Conservation (phyloP, 2,888 invertebrate genomes). For the Cosmia pyralina region DNA sequence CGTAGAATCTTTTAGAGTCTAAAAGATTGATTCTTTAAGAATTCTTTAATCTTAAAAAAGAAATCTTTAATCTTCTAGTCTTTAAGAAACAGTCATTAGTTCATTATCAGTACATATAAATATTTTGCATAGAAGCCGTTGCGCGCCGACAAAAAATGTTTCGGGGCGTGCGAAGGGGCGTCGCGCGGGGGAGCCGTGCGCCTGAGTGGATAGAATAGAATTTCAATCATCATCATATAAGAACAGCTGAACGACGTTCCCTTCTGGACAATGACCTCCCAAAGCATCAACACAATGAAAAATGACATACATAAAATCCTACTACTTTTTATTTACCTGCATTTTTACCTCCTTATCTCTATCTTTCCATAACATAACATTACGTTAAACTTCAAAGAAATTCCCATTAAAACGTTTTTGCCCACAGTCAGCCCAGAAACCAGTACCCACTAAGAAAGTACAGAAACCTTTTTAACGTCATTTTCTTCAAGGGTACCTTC, state of each 20-base stretch:
- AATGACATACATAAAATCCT: background rate
- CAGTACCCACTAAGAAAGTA: background rate
- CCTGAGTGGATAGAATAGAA: background rate
- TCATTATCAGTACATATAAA: too few relatives aligned
- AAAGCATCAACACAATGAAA: background rate
- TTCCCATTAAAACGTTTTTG: background rate
- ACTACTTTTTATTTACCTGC: background rate
- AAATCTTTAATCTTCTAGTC: too few relatives aligned
- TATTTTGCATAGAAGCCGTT: too few relatives aligned
- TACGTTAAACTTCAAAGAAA: background rate
- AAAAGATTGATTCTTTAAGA: background rate
- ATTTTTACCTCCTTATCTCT: background rate
- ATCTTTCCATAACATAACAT: background rate
- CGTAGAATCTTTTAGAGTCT: background rate
- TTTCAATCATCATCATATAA: background rate
- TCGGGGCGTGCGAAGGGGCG: too few relatives aligned
- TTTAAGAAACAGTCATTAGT: too few relatives aligned
- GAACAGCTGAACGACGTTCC: background rate
- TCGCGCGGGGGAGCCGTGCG: too few relatives aligned
- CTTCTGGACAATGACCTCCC: background rate
- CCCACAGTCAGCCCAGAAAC: background rate
- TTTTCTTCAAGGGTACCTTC: constrained; percentile 10
- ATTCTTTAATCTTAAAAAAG: too few relatives aligned
- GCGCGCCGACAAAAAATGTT: too few relatives aligned
- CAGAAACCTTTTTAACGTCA: background rate